phyloP scores from a whole-genome alignment of 2,888 invertebrate genomes.

The Diarsia mendica region DNA sequence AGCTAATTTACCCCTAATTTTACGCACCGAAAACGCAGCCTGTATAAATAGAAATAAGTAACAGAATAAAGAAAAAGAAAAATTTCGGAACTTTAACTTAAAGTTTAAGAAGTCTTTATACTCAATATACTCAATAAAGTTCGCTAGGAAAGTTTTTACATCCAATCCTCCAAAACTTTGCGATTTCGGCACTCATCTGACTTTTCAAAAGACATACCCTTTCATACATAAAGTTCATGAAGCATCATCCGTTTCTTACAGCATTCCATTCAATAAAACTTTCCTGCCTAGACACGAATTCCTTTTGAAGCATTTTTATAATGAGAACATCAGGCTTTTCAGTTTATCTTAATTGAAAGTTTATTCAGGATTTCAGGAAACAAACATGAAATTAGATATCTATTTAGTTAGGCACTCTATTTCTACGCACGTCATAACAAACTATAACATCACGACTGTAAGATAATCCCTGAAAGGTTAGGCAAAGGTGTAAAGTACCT shows the following conservation, averaged over 20 bases:
- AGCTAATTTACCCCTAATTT: too few species aligned
- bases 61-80: neutral
- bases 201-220: constrained; percentile 16
- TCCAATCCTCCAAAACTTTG: constrained; percentile 30
- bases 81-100: neutral
- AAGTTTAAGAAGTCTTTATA: neutral
- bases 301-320: neutral
- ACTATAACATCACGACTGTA: too few species aligned
- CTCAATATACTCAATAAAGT: constrained; percentile 20
- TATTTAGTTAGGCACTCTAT: neutral
- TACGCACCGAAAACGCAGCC: neutral
- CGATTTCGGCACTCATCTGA: constrained; percentile 12
- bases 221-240: constrained; percentile 8
- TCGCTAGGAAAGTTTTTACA: constrained; percentile 32
- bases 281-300: neutral
- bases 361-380: neutral
- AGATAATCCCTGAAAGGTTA: too few species aligned
- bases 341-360: neutral
- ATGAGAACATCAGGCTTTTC: too few species aligned
- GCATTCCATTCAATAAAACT: neutral
- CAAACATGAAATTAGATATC: neutral
- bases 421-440: neutral
- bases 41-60: neutral
- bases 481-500: too few species aligned
- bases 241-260: neutral